These are phyloP conservation scores for Cataglyphis rosenhaueri DNA, from an alignment of 2,888 invertebrate genomes.

Conservation along the genomic window DNA sequence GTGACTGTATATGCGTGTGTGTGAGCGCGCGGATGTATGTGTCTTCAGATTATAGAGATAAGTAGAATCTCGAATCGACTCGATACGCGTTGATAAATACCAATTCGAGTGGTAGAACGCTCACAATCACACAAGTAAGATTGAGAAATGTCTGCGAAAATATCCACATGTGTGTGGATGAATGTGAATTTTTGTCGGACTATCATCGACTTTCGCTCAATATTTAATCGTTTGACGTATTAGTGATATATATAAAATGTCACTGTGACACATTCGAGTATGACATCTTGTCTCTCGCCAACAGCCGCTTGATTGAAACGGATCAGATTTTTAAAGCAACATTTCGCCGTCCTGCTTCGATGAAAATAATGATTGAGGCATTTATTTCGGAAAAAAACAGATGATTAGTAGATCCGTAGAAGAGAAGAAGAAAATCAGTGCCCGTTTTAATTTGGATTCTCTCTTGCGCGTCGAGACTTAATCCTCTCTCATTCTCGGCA, in stretches of 20 bases:
- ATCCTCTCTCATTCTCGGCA: conserved; percentile 33
- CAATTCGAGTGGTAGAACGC: conserved; percentile 9
- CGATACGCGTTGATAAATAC: conserved; percentile 22
- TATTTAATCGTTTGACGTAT: background rate
- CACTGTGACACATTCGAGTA: background rate
- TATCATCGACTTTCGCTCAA: conserved; percentile 3
- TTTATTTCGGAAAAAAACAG: conserved; percentile 3
- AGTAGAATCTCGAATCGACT: conserved; percentile 44
- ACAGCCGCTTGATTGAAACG: background rate
- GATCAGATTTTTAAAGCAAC: background rate
- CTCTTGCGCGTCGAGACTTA: conserved; percentile 27
- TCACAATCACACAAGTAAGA: background rate
- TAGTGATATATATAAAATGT: background rate
- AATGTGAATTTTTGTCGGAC: background rate
- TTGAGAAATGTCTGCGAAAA: background rate
- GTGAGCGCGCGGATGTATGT: background rate
- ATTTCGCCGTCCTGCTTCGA: background rate
- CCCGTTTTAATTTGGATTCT: conserved; percentile 16
- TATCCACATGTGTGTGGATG: background rate
- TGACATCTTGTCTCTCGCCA: conserved; percentile 39
- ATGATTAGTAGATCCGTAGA: background rate
- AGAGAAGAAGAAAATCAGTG: conserved; percentile 11
- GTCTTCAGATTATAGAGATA: background rate
- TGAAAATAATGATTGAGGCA: background rate
- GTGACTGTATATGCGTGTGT: background rate